Evolutionary conservation across 1,140 invertebrate genomes (phyloP).

Genomic region (Procambarus clarkii): DNA sequence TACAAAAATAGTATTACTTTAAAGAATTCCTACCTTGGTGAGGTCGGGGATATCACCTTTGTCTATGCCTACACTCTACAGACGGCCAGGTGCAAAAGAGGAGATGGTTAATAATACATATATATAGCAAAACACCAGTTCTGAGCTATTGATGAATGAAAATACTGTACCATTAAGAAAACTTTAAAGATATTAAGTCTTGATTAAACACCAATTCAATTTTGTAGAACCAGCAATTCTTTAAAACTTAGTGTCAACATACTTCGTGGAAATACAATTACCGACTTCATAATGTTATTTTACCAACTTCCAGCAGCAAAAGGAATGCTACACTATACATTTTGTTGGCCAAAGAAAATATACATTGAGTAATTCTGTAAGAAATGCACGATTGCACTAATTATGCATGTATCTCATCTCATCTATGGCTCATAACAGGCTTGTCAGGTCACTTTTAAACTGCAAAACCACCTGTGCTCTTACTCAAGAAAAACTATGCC

Average conservation of each 20-base stretch:
- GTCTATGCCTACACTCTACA: conserved; percentile 97
- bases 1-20: conserved; percentile 1
- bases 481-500: background rate
- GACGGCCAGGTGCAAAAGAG: conserved; percentile 72
- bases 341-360: no score
- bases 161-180: no score
- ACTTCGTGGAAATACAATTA: no score
- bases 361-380: no score
- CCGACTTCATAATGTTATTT: no score
- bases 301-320: no score
- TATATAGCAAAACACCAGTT: conserved; percentile 2
- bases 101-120: conserved; percentile 43
- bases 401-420: background rate
- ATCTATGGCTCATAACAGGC: background rate
- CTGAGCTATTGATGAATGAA: background rate
- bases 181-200: no score
- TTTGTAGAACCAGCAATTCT: no score
- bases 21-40: conserved; percentile 84
- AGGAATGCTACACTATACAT: no score
- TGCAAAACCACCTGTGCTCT: background rate
- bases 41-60: conserved; percentile 99
- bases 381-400: background rate
- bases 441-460: background rate
- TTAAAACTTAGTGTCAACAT: no score
- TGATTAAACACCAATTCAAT: no score